phyloP scores from a whole-genome alignment of 1,140 invertebrate species.

The Mylabris phalerata region DNA sequence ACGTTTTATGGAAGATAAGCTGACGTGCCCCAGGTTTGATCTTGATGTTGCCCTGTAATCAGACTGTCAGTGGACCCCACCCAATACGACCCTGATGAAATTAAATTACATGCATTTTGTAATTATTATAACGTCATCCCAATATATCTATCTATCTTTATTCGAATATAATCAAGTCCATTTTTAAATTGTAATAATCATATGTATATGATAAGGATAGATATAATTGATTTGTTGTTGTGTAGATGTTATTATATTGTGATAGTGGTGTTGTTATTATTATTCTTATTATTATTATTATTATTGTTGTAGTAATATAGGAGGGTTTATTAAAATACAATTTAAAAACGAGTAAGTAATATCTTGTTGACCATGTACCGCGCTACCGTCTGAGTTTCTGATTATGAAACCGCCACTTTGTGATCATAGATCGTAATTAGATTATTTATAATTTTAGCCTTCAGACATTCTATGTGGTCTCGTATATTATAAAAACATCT shows the following conservation, averaged over 20 bases:
- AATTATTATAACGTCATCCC: conserved; percentile 30
- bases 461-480: too few relatives aligned
- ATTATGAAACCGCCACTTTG: conserved; percentile 34
- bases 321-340: conserved; percentile 19
- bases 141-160: conserved; percentile 2
- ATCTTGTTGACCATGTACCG: conserved; percentile 11
- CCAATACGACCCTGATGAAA: conserved; percentile 40
- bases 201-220: neutral
- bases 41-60: conserved; percentile 32
- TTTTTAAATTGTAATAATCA: too few relatives aligned
- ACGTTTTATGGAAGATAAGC: conserved; percentile 24
- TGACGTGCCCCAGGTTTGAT: conserved; percentile 19
- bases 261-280: too few relatives aligned
- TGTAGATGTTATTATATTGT: neutral
- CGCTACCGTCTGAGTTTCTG: conserved; percentile 35
- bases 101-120: conserved; percentile 38
- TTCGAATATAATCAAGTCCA: neutral
- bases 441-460: conserved; percentile 31
- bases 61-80: conserved; percentile 38
- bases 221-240: neutral
- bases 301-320: neutral
- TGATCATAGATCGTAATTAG: conserved; percentile 34
- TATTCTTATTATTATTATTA: too few relatives aligned
- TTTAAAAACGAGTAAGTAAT: conserved; percentile 22
- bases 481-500: too few relatives aligned